Evolutionary conservation across 2,797 vertebrate genomes (phyloP).

Genomic region (Psittacula echo): DNA sequence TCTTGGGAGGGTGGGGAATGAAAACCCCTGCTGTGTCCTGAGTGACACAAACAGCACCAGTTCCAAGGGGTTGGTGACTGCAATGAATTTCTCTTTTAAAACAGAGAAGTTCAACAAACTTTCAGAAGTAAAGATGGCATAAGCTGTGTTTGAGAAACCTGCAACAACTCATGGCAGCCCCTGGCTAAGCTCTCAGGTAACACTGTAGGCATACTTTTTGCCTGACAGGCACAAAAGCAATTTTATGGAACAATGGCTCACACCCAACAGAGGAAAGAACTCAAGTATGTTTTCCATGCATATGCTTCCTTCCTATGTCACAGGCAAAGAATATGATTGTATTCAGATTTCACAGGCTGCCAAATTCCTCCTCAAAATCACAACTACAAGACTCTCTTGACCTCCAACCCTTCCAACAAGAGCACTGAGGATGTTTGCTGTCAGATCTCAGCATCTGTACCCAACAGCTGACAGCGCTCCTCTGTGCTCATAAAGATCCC

Average conservation of each 20-base stretch:
- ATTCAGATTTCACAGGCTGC: not conserved
- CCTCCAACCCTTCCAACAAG: not conserved
- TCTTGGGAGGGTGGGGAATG: rapidly evolving
- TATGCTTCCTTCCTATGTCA: not conserved
- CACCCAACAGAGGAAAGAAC: not conserved
- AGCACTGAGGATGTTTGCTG: not conserved
- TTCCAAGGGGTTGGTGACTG: not conserved
- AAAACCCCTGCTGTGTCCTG: not conserved
- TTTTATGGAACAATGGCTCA: not conserved
- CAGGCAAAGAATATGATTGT: not conserved
- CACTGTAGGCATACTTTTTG: not conserved
- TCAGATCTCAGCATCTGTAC: not conserved
- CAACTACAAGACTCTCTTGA: not conserved
- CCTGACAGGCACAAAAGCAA: not conserved
- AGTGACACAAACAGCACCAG: not conserved
- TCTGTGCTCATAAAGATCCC: not conserved
- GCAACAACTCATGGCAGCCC: rapidly evolving
- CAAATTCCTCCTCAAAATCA: not conserved
- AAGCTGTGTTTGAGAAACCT: not conserved
- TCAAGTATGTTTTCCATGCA: not conserved
- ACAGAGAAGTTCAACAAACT: not conserved
- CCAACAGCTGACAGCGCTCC: not conserved
- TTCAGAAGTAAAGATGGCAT: not conserved
- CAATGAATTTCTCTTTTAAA: not conserved
- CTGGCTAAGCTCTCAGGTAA: not conserved